These are phyloP conservation scores for Tamandua tetradactyla DNA, from an alignment of 2,797 vertebrate genomes.

Conservation along the genomic window DNA sequence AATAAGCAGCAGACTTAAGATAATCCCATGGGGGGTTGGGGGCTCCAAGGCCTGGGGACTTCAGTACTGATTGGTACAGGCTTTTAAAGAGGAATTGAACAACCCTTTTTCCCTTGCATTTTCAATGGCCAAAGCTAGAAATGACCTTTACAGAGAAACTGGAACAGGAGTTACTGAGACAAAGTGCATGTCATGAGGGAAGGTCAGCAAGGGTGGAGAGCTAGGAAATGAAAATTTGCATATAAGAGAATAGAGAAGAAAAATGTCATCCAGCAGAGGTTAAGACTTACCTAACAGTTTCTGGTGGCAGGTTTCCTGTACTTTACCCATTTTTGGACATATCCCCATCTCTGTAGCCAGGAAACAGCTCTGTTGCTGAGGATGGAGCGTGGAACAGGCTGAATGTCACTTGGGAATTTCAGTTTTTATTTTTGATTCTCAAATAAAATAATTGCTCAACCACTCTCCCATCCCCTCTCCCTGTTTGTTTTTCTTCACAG, in stretches of 20 bases:
- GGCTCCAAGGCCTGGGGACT: not conserved
- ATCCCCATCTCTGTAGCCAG: not conserved
- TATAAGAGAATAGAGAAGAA: not conserved
- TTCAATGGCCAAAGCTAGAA: not conserved
- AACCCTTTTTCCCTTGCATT: not conserved
- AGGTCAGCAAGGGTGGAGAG: not conserved
- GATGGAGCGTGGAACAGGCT: not conserved
- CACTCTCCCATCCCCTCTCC: not conserved
- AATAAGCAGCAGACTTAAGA: not conserved
- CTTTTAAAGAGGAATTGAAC: not conserved
- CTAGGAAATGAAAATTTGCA: not conserved
- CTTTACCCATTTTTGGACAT: not conserved
- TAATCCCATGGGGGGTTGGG: not conserved
- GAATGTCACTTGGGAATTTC: not conserved
- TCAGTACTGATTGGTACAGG: not conserved
- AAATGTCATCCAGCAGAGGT: not conserved
- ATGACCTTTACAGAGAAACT: slow-evolving; percentile 6
- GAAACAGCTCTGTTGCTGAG: not conserved
- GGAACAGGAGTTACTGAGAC: not conserved
- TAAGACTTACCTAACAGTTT: not conserved
- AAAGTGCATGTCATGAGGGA: not conserved
- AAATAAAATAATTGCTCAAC: not conserved
- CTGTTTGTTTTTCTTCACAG: not conserved
- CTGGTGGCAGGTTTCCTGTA: not conserved
- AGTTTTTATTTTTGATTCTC: not conserved